Base-by-base conservation (phyloP, 1,140 invertebrate genomes). In the Ylistrum balloti region DNA sequence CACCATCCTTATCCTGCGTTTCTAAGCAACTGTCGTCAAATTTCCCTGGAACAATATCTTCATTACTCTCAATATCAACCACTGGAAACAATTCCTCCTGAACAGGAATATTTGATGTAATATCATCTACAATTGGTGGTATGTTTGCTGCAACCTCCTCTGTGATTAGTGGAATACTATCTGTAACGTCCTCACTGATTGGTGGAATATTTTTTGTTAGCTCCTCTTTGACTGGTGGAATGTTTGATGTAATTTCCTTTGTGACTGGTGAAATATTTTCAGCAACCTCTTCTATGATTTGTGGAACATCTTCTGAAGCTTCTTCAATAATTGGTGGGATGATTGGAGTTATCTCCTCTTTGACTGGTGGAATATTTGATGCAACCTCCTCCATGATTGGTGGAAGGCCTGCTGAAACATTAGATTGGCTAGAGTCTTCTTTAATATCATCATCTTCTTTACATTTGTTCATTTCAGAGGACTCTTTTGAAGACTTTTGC, bases 341-440 rank as follows among this genome's bases (percentile, higher is more conserved):
- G n/a, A 2, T 74, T 2, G 22, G 3, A 28, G 22, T 17, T 28
- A 17, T n/a, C n/a, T 74, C 56, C 11, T 74, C 56, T 74, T 5
- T 28, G n/a, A 74, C 17, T 74, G 15, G 56, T 74, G 22, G 56
- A 74, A 74, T 74, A n/a, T 74, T 74, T 74, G 56, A 74, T 28
- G 17, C n/a, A 28, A 74, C 56, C 56, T 74, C 56, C n/a, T 74
- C 56, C 56, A 28, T 74, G 56, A 74, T 74, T 74, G 56, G 56
- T 28, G 56, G 56, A 74, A 74, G 56, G 56, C 1, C 56, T 74
- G 56, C 9, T 5, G 56, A 2, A 28, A 74, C 17, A n/a, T 74
- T 28, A 0, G 17, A 28, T 74, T 22, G n/a, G 56, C 28, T 28
- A 1, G 41, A 45, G 28, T 74, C 56, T 7, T 74, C 56, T 74